Percentiles rank a stretch among this genome's conserved stretches.
Evolutionary conservation across 2,797 vertebrate species (phyloP).

Genomic region (Columba guinea): DNA sequence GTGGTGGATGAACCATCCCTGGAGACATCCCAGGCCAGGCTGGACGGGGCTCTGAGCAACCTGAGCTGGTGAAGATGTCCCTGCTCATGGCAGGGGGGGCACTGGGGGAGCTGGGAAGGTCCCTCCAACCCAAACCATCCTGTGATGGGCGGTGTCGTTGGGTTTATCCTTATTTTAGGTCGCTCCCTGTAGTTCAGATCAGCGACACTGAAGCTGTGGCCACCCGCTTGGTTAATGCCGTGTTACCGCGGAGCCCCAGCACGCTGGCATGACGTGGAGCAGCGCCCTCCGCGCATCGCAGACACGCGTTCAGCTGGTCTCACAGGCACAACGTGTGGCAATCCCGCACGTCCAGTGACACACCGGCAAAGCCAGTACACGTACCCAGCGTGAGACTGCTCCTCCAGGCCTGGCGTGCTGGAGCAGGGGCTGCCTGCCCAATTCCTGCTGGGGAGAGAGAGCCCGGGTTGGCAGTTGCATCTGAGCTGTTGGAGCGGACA

Average conservation of each 20-base stretch:
- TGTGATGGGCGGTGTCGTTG: accelerated
- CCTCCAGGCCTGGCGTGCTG: background rate
- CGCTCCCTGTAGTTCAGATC: background rate
- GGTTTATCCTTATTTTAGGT: background rate
- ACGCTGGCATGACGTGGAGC: accelerated
- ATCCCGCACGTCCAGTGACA: accelerated
- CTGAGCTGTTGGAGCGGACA: accelerated
- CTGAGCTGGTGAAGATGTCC: too few relatives aligned
- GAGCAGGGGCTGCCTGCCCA: background rate
- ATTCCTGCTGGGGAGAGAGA: background rate
- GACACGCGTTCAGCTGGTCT: background rate
- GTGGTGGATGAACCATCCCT: background rate
- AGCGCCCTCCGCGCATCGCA: background rate
- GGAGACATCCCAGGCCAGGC: too few relatives aligned
- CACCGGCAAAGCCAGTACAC: accelerated
- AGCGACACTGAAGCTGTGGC: background rate
- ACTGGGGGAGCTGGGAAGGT: accelerated
- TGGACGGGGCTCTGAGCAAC: background rate
- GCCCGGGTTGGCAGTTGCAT: background rate
- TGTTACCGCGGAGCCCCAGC: background rate
- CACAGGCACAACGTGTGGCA: background rate
- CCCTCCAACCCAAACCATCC: accelerated
- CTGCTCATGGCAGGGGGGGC: background rate
- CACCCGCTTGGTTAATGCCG: accelerated
- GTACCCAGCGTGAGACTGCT: background rate